Evolutionary conservation across 2,888 invertebrate species (phyloP), one percentile per base, ranked within the genome.

Genomic region (Kryphioiulus occultus): DNA sequence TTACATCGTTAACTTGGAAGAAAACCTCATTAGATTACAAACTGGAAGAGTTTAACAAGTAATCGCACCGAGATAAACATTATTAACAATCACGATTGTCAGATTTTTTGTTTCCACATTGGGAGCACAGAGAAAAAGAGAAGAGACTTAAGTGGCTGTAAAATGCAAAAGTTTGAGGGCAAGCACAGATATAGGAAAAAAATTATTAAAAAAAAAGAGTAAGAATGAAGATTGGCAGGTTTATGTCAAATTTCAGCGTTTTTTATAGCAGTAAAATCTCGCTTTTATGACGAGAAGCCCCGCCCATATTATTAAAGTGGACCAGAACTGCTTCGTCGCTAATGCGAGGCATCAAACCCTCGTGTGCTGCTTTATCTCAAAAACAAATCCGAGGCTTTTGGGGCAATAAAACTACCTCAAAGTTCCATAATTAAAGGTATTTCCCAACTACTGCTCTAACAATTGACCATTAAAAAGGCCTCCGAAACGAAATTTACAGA

Each of bases 21-120:
- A 68, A 68, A 68, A 68, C 68, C 68, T 68, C 68, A 68, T 68
- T 68, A 59, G 53, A 68, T 68, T 26, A n/a, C 68, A 68, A 22
- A 68, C 68, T 68, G 68, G 9, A 10, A 68, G 68, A 68, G 68
- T 68, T 68, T 68, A 68, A 68, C 68, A 68, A 68, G 68, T 26
- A 68, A 68, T 68, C 68, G 26, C 68, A 68, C 26, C 68, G 68
- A 68, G 68, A 68, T 68, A 68, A 68, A 68, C 68, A 17, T 68
- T 68, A 68, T 68, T 68, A 68, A 68, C 68, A 68, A 68, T 68
- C 68, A 68, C 68, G 68, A 68, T 68, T 26, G 68, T 68, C 53
- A 68, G 26, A 68, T 68, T 68, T 68, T 68, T 68, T 68, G 19
- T 68, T 68, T 68, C 26, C 68, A 68, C 19, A 68, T 68, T 68